Evolutionary conservation across 92 coral and sea anemone genomes (phyloP), one percentile per base, ranked within the genome.

Genomic region (Palythoa grandiflora): DNA sequence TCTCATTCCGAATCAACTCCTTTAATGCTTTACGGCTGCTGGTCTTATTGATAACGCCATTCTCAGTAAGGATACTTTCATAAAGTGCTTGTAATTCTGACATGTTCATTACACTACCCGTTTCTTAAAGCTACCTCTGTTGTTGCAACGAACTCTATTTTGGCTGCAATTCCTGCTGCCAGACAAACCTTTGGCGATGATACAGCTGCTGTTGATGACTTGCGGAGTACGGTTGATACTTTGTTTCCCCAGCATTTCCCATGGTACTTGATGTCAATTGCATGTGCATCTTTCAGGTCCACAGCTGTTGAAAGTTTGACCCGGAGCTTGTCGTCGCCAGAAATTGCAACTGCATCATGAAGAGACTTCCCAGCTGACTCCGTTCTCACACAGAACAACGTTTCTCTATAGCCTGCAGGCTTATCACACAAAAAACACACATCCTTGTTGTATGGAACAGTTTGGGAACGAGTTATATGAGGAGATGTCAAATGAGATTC

Each of bases 121-220:
- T 88, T 88, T 65, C 80, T 88, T 83, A 88, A 38, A 71, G 91
- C 91, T 8, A 73, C 77, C 83, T 88, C 91, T 17, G 88, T 59
- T 83, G 83, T 83, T 6, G 91, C 77, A 16, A 83, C 50, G 35
- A 88, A 88, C 77, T 88, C 91, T 39, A 83, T 88, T 57, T 76
- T 90, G 10, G 87, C 91, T 88, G 91, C 91, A 72, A 91, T 71
- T 83, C 83, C 94, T 3, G 88, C 80, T 52, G 84, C 70, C 28
- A 84, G 0, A 44, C 39, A 15, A 55, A 40, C 16, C n/a, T 48
- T 19, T 54, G 83, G 38, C 21, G 21, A 39, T 2, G 75, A 0
- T 5, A 3, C 11, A 54, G 50, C 40, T 54, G 90, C 17, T 9
- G 79, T 53, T 28, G 87, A 72, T 63, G 17, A 13, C 14, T 14